A percentile compares a stretch with the other conserved stretches of the same genome.
Evolutionary conservation across 2,888 invertebrate species (phyloP).

Genomic region (Merodon equestris): DNA sequence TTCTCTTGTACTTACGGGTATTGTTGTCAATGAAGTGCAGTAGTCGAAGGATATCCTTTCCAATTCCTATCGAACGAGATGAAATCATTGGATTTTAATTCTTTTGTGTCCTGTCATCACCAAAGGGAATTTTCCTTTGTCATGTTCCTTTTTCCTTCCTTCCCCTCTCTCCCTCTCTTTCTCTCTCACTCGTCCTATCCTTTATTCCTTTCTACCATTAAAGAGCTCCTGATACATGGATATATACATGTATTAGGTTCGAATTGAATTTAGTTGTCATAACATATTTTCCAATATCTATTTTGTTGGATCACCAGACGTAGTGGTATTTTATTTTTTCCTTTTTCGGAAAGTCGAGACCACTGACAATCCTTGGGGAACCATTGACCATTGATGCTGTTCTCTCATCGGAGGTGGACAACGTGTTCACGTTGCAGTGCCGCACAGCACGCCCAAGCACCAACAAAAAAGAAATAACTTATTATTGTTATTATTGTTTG

Average conservation of each 20-base stretch:
- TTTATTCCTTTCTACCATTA: conserved; percentile 35
- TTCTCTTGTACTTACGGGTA: conserved; percentile 9
- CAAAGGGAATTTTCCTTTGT: conserved; percentile 63
- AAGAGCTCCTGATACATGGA: no score
- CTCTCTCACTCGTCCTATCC: conserved; percentile 52
- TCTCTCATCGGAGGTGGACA: conserved; percentile 21
- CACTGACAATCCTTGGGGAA: conserved; percentile 57
- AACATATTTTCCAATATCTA: conserved; percentile 68
- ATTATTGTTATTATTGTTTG: conserved; percentile 63
- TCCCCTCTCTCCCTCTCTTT: no score
- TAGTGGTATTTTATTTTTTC: background rate
- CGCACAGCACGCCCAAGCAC: background rate
- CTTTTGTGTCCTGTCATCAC: conserved; percentile 69
- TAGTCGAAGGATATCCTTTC: conserved; percentile 46
- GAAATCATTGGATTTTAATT: conserved; percentile 69
- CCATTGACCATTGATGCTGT: conserved; percentile 68
- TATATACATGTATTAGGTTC: conserved; percentile 13
- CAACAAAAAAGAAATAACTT: conserved; percentile 27
- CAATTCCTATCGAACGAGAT: conserved; percentile 56
- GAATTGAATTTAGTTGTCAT: conserved; percentile 69
- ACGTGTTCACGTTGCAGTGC: conserved; percentile 29
- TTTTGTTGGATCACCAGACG: conserved; percentile 62
- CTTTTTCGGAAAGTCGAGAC: conserved; percentile 45
- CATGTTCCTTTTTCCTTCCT: conserved; percentile 17
- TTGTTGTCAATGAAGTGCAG: background rate